Evolutionary conservation across 2,797 vertebrate species (phyloP), one percentile per base, ranked within the genome.

Genomic region (Bovichtus diacanthus): DNA sequence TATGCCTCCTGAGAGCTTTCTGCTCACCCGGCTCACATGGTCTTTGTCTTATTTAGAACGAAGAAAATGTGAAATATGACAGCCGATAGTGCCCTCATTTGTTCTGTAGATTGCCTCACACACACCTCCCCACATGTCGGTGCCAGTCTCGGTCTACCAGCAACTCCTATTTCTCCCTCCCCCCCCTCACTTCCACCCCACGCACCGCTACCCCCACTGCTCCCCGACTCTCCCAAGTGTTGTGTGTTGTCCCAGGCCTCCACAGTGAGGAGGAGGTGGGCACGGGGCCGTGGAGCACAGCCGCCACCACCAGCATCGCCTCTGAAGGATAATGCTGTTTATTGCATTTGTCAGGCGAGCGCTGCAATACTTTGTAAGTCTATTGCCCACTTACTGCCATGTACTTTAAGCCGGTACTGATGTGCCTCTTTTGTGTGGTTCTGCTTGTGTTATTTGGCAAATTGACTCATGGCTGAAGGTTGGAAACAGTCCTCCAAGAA

Each of bases 281-380:
- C 85, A 87, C 81, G 83, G 90, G 53, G 88, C 84, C 79, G 83
- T 89, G 92, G 89, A 88, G 92, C 90, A 91, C 81, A 93, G 80
- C 89, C 80, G 76, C 86, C 91, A 84, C 85, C 80, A 86, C 76
- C 89, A 76, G 89, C 86, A 70, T 87, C 74, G 71, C 89, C 83
- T 93, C 94, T 93, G 93, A 94, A 92, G 93, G 93, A 94, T 95
- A 94, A 93, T 93, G 86, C 91, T 90, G 90, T 92, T 95, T 93
- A 95, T 94, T 93, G 92, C 93, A 91, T 94, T 93, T 95, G 95
- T 94, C 95, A 95, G 93, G 92, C 87, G 87, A 89, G 91, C 78
- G 74, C 87, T 74, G 88, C 91, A 92, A 94, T 93, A 90, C 93
- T 93, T 94, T 94, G 93, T 94, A 94, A 94, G 93, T 94, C 93